Evolutionary conservation across 2,888 invertebrate species (phyloP).

Genomic region (Acrocyrtus sp.): DNA sequence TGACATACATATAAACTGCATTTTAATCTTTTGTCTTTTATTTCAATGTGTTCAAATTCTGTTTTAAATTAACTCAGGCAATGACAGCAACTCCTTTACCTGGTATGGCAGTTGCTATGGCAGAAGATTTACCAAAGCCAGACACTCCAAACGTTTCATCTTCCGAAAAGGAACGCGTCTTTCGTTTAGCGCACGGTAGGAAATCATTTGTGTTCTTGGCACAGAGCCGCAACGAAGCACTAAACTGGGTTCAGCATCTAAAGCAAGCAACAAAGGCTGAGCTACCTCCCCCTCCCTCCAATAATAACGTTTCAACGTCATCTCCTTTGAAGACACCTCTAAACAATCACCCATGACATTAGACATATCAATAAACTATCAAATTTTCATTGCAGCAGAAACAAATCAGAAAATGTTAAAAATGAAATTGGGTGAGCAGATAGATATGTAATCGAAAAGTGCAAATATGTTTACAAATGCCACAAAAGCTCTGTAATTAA

Average conservation of each 20-base stretch:
- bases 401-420: background rate
- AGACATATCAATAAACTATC: slow-evolving; percentile 13
- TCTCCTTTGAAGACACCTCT: background rate
- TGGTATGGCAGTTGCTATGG: slow-evolving; percentile 69
- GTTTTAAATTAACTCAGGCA: slow-evolving; percentile 67
- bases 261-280: slow-evolving; percentile 61
- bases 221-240: slow-evolving; percentile 50
- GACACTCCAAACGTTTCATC: slow-evolving; percentile 52
- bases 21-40: background rate
- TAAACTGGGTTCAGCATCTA: slow-evolving; percentile 57
- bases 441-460: background rate
- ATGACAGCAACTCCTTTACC: slow-evolving; percentile 73
- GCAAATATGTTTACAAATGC: background rate
- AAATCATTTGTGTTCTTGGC: slow-evolving; percentile 61
- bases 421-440: background rate
- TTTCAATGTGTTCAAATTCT: background rate
- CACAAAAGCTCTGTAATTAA: background rate
- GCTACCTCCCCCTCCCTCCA: slow-evolving; percentile 31
- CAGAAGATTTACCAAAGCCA: slow-evolving; percentile 62
- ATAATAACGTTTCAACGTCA: slow-evolving; percentile 16
- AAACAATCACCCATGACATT: slow-evolving; percentile 60
- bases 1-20: background rate
- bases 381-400: background rate
- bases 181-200: slow-evolving; percentile 60
- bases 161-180: slow-evolving; percentile 57